phyloP scores from a whole-genome alignment of 1,140 invertebrate species.

The Drosophila quadrilineata region DNA sequence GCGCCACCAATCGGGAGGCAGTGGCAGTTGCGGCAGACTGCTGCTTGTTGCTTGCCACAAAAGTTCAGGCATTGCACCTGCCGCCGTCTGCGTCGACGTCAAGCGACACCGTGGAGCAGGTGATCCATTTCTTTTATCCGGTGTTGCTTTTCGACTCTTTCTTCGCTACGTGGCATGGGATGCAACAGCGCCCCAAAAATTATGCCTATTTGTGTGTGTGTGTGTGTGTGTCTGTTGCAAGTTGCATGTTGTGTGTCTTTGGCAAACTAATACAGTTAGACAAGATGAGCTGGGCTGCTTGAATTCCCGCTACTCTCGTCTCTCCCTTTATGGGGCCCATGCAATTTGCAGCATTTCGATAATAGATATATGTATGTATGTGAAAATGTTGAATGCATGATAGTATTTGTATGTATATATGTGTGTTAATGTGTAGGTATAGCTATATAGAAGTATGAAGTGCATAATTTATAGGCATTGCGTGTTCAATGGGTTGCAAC shows the following conservation, averaged over 20 bases:
- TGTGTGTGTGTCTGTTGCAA: constrained; percentile 35
- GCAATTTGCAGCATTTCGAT: constrained; percentile 70
- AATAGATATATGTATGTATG: constrained; percentile 57
- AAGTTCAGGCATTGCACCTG: constrained; percentile 66
- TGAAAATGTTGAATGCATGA: constrained; percentile 16
- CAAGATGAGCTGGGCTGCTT: constrained; percentile 48
- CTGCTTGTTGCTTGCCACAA: constrained; percentile 38
- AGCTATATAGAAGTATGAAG: constrained; percentile 56
- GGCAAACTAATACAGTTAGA: constrained; percentile 75
- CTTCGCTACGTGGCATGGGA: constrained; percentile 30
- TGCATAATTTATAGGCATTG: constrained; percentile 78
- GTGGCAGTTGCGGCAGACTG: too few species aligned
- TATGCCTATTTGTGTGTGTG: constrained; percentile 56
- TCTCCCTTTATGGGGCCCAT: constrained; percentile 48
- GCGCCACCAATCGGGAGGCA: constrained; percentile 60
- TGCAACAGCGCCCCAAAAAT: constrained; percentile 17
- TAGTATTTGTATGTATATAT: constrained; percentile 8
- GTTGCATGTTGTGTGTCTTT: constrained; percentile 42
- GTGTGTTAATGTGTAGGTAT: constrained; percentile 1
- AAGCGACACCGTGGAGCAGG: constrained; percentile 50
- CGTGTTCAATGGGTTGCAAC: constrained; percentile 75
- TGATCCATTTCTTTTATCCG: constrained; percentile 80
- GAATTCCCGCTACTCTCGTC: constrained; percentile 7
- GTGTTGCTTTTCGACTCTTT: constrained; percentile 17
- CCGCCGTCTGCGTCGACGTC: constrained; percentile 46